Base-by-base conservation (phyloP, 2,113 vertebrate species). In the Epinephelus cyanopodus region DNA sequence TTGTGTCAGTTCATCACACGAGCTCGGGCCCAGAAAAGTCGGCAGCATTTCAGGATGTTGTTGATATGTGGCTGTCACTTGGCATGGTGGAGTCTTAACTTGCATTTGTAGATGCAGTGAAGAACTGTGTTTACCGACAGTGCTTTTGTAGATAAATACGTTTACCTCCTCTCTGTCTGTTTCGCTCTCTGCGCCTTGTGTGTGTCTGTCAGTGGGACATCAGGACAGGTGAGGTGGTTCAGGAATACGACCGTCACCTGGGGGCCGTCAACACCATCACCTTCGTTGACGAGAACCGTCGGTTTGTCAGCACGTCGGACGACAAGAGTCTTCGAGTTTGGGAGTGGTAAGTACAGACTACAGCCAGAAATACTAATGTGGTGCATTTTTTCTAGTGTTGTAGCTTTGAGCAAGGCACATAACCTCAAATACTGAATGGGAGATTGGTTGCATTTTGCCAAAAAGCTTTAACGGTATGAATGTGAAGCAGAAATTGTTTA, bases 251-350 rank as follows among this genome's bases (percentile, higher is more conserved):
- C 73, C 95, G 98, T 72, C 98, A 99, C 93, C 95, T 99, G 91
- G 98, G 98, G 58, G 98, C 98, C 52, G 98, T 99, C 89, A 99
- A 99, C 95, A 99, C 98, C 81, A 99, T 99, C 95, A 99, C 98
- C n/a, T 99, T 99, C 75, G 98, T 99, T 61, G 98, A 99, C 78
- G 98, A 99, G 87, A 99, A 98, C n/a, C 96, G 98, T 3, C 97
- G 98, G 52, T 99, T 99, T 79, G 98, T 99, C 91, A 99, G 98
- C 89, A 99, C 98, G 1, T 99, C 98, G 0, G 98, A 99, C 62
- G 98, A 99, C 89, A 99, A 99, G 94, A 99, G 98, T 86, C 95
- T 99, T 58, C 95, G 98, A 76, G 98, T 99, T 75, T 99, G 98
- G 98, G 98, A 99, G 94, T 99, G 98, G 98, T 99, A 83, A 96